Evolutionary conservation across 2,888 invertebrate genomes (phyloP), one percentile per base, ranked within the genome.

Genomic region (Eurytoma adleriae): DNA sequence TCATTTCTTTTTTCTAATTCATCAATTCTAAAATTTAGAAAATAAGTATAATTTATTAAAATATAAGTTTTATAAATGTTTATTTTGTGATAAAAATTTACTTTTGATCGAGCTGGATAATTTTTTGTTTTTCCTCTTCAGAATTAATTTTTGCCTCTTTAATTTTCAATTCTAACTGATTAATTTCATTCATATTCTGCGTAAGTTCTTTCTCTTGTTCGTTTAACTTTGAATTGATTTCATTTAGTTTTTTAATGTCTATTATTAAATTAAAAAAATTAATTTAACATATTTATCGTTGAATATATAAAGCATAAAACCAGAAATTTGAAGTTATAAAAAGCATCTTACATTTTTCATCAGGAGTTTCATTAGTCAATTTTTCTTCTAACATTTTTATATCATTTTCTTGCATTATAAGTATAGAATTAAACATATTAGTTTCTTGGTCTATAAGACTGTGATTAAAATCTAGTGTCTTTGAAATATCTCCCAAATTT

Each of bases 401-500:
- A 14, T 72, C 20, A 67, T 71, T 80, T 52, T 78, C n/a, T 75
- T 80, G 78, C 5, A 72, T 66, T 18, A 72, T 1, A 54, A 78
- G 64, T 5, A 78, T 14, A 24, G 59, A 52, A 54, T 74, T 61
- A 75, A 72, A 82, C 20, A 48, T 20, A 57, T 57, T 59, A 13
- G 13, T 62, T 18, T 80, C 54, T 56, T 75, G 14, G 18, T 75
- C 54, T 20, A 67, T 20, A 14, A 72, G 48, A 76, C 67, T 59
- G 30, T 78, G 64, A 61, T 82, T 72, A 7, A 10, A 14, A 69
- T 30, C 50, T 27, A 80, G 40, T 13, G 75, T 80, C 27, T 68
- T 72, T 20, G 75, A 67, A 18, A 82, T 78, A 18, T 71, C 75
- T 64, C 75, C 80, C 18, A 80, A 59, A 40, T 72, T 78, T 20